These are phyloP conservation scores for Grapholita molesta DNA, from an alignment of 1,140 invertebrate genomes.

Conservation along the genomic window DNA sequence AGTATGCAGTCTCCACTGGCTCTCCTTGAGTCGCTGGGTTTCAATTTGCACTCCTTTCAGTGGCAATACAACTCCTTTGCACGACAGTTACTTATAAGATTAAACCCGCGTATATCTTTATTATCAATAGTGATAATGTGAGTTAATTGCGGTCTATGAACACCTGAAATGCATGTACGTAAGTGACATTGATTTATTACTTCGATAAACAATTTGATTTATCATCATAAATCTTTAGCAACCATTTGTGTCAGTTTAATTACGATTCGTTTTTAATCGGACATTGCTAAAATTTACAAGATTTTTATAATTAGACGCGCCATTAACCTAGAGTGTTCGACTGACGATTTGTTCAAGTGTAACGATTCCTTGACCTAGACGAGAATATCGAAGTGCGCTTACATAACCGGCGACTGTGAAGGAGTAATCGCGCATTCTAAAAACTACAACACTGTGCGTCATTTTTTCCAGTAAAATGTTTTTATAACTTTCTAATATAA, in stretches of 20 bases:
- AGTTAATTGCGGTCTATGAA: not conserved
- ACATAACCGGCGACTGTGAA: constrained; percentile 19
- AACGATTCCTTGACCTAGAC: constrained; percentile 34
- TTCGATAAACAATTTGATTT: constrained; percentile 21
- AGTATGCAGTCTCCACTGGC: constrained; percentile 27
- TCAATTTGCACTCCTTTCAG: constrained; percentile 14
- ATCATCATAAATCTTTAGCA: not conserved
- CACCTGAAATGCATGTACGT: constrained; percentile 29
- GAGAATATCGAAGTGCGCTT: constrained; percentile 18
- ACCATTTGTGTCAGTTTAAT: not conserved
- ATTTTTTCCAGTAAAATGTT: not conserved
- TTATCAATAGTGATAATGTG: constrained; percentile 1
- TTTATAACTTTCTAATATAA: too few relatives aligned
- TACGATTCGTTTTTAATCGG: not conserved
- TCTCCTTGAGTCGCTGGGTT: constrained; percentile 41
- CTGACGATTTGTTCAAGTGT: constrained; percentile 2
- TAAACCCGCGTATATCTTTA: too few relatives aligned
- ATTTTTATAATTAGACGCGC: constrained; percentile 7
- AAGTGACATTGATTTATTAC: constrained; percentile 27
- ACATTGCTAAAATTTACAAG: not conserved
- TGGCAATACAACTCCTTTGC: not conserved
- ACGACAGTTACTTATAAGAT: constrained; percentile 14
- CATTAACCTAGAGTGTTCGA: not conserved
- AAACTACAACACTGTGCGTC: not conserved
- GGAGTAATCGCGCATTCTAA: constrained; percentile 1